A percentile compares a stretch with the other conserved stretches of the same genome.
phyloP scores from a whole-genome alignment of 2,113 vertebrate species.

The Cyanocitta stelleri region DNA sequence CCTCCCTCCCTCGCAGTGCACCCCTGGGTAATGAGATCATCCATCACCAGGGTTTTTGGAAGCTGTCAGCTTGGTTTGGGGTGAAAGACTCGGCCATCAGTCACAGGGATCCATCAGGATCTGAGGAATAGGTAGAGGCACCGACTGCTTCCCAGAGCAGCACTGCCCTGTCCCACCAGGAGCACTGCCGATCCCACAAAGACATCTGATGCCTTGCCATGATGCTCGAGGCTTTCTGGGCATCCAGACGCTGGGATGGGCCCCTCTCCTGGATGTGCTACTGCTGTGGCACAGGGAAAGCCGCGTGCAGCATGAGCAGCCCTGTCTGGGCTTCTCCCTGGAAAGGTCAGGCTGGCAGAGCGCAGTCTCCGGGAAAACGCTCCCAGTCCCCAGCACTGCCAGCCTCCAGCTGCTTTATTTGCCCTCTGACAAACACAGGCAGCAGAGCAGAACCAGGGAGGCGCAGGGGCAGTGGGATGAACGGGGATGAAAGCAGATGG shows the following conservation, averaged over 20 bases:
- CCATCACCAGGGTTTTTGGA: not conserved
- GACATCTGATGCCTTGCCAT: rapidly evolving
- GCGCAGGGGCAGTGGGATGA: not conserved
- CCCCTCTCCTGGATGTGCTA: not conserved
- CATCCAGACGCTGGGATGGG: not conserved
- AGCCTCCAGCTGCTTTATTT: not conserved
- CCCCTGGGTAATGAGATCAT: not conserved
- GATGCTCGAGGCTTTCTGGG: not conserved
- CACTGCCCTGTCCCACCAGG: not conserved
- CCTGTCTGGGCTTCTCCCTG: not conserved
- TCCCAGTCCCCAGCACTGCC: not conserved
- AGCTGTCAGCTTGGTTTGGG: not conserved
- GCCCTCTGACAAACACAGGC: not conserved
- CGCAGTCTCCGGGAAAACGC: rapidly evolving
- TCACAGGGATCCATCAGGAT: rapidly evolving
- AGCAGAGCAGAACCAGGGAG: not conserved
- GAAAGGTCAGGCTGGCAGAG: conserved; percentile 24
- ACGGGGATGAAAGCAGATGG: not conserved
- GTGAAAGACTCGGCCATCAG: not conserved
- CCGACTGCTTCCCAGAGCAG: not conserved
- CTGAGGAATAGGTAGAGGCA: not conserved
- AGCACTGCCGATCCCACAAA: rapidly evolving
- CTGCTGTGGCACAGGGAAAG: not conserved
- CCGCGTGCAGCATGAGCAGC: rapidly evolving
- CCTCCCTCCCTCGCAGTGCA: not conserved